Percentiles rank a stretch among this genome's conserved stretches.
Evolutionary conservation across 2,113 vertebrate genomes (phyloP).

Genomic region (Willisornis vidua): DNA sequence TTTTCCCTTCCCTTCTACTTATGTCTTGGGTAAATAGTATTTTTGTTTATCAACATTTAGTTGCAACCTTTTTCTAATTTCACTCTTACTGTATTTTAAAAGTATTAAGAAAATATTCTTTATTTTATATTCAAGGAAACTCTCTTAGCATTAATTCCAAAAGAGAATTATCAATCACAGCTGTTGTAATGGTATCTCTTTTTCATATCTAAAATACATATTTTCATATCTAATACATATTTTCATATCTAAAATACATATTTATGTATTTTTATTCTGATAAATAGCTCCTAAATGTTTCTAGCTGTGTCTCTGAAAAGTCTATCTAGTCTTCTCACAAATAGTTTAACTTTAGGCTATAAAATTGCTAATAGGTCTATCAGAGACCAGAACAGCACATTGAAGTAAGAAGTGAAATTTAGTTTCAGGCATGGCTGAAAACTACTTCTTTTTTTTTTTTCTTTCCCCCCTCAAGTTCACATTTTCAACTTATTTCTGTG

Average conservation of each 20-base stretch:
- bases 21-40: neutral
- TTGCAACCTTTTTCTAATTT: neutral
- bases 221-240: too few species aligned
- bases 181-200: neutral
- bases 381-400: neutral
- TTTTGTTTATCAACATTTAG: neutral
- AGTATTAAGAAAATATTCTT: neutral
- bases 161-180: neutral
- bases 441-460: rapidly evolving
- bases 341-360: neutral
- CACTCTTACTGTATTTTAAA: neutral
- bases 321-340: neutral
- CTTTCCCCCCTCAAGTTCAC: rapidly evolving
- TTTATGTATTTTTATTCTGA: neutral
- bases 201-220: neutral
- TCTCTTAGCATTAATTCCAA: neutral
- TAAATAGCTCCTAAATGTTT: neutral
- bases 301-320: neutral
- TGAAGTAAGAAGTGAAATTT: neutral
- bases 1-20: neutral
- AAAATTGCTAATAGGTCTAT: neutral
- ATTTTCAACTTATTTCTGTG: neutral
- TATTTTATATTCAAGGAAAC: neutral
- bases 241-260: neutral
- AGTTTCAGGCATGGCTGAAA: neutral